These are phyloP conservation scores for Aricia artaxerxes DNA, from an alignment of 2,888 invertebrate genomes.

Conservation along the genomic window DNA sequence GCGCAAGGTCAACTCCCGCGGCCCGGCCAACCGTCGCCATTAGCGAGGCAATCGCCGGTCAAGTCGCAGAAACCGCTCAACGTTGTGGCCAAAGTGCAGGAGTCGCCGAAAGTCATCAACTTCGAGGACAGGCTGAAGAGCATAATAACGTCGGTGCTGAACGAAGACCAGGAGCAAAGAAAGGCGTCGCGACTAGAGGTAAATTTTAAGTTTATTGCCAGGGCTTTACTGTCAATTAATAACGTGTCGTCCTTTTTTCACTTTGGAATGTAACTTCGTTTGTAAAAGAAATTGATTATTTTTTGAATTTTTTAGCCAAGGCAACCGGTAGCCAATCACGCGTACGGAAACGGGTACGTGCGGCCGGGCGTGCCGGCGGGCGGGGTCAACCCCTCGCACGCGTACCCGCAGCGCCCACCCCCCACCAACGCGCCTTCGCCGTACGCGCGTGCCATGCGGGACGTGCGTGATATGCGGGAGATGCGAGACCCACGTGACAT, in stretches of 20 bases:
- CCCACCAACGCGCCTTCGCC: slow-evolving; percentile 39
- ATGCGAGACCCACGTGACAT: slow-evolving; percentile 43
- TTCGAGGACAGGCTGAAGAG: slow-evolving; percentile 94
- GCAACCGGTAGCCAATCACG: slow-evolving; percentile 51
- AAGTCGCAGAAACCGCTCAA: slow-evolving; percentile 68
- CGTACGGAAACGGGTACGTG: slow-evolving; percentile 60
- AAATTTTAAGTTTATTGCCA: neutral
- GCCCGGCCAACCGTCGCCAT: slow-evolving; percentile 47
- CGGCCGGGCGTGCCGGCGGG: slow-evolving; percentile 44
- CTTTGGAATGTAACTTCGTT: too few relatives aligned
- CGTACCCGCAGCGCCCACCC: slow-evolving; percentile 38
- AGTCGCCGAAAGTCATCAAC: slow-evolving; percentile 90
- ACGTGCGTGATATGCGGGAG: slow-evolving; percentile 42
- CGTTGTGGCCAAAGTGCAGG: slow-evolving; percentile 81
- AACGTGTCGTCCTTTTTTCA: neutral
- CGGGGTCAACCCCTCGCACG: slow-evolving; percentile 34
- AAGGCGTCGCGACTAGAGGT: slow-evolving; percentile 48
- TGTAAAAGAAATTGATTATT: too few relatives aligned
- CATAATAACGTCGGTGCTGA: slow-evolving; percentile 91
- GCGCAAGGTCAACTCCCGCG: slow-evolving; percentile 53
- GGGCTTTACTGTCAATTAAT: neutral
- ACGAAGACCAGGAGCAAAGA: slow-evolving; percentile 85
- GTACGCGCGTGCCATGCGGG: slow-evolving; percentile 33
- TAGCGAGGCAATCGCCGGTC: slow-evolving; percentile 58
- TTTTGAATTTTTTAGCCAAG: slow-evolving; percentile 43